A percentile compares a stretch with the other conserved stretches of the same genome.
Evolutionary conservation across 2,888 invertebrate species (phyloP).

Genomic region (Fragum whitleyi): DNA sequence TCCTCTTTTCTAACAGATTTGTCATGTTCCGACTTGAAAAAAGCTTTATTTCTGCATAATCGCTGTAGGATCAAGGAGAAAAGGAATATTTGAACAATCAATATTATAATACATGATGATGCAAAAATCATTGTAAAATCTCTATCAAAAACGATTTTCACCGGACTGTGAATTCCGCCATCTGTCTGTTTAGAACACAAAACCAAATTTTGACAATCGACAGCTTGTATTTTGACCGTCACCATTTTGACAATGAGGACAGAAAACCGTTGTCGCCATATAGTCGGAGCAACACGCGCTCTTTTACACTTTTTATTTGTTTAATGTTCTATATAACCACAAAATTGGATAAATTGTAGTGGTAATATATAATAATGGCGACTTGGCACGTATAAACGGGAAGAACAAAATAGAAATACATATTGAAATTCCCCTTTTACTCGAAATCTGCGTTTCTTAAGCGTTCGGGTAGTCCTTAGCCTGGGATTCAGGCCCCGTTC

Average conservation of each 20-base stretch:
- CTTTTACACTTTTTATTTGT: not conserved
- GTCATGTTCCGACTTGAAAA: too few species aligned
- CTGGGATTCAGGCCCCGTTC: too few species aligned
- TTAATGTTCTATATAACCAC: too few species aligned
- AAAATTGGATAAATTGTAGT: too few species aligned
- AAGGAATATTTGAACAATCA: conserved; percentile 33
- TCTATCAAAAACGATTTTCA: conserved; percentile 12
- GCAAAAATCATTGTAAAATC: conserved; percentile 33
- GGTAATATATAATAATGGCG: too few species aligned
- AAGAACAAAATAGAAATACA: too few species aligned
- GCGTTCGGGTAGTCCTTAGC: too few species aligned
- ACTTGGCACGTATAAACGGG: too few species aligned
- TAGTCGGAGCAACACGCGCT: conserved; percentile 3
- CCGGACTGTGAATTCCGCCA: conserved; percentile 52
- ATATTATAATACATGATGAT: conserved; percentile 26
- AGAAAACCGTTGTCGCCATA: conserved; percentile 13
- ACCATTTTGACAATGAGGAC: conserved; percentile 11
- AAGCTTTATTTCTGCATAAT: too few species aligned
- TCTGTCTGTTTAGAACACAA: conserved; percentile 29
- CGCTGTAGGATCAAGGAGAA: not conserved
- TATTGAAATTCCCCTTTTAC: too few species aligned
- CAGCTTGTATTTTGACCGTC: conserved; percentile 36
- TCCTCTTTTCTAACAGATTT: too few species aligned
- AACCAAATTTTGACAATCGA: conserved; percentile 33
- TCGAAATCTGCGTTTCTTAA: too few species aligned